Evolutionary conservation across 2,797 vertebrate genomes (phyloP), one percentile per base, ranked within the genome.

Genomic region (Peromyscus nudipes): DNA sequence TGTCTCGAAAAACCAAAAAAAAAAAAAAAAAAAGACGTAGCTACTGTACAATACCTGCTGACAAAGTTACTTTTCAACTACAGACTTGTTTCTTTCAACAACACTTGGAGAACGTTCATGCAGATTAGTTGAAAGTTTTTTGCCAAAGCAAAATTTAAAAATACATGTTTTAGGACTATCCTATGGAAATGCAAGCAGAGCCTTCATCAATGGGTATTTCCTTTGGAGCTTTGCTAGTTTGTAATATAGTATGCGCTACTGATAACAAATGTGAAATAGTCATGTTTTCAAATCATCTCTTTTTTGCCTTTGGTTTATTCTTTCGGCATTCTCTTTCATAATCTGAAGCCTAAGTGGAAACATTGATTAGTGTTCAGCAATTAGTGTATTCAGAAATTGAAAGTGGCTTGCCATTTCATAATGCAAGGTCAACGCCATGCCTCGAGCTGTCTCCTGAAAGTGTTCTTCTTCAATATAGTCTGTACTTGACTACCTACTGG

Each of bases 71-170:
- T 86, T 95, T 94, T 96, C 55, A 86, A 0, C 12, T 83, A 1
- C 80, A 29, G 17, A 6, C 9, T 62, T 89, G 16, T 89, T 89
- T 94, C 69, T 52, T 95, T 14, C 31, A 86, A 92, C 67, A 95
- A 86, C 60, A 55, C 37, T 52, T 83, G 6, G 21, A 91, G 29
- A 80, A 79, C 85, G 29, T 64, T 71, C n/a, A 71, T 21, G 43
- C 9, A 69, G 49, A 92, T 89, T 96, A 40, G 23, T 76, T 81
- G 65, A 73, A 52, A 10, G 19, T n/a, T 88, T 91, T 2, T 73
- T 92, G 89, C 64, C 27, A 92, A 82, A 95, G 62, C 57, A 43
- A 29, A 88, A 62, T 93, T n/a, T 97, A 71, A 89, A 84, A 55
- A 23, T 90, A 2, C 49, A 55, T 73, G 49, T 6, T 79, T 94